Evolutionary conservation across 2,113 vertebrate genomes (phyloP).

Genomic region (Carassius auratus): DNA sequence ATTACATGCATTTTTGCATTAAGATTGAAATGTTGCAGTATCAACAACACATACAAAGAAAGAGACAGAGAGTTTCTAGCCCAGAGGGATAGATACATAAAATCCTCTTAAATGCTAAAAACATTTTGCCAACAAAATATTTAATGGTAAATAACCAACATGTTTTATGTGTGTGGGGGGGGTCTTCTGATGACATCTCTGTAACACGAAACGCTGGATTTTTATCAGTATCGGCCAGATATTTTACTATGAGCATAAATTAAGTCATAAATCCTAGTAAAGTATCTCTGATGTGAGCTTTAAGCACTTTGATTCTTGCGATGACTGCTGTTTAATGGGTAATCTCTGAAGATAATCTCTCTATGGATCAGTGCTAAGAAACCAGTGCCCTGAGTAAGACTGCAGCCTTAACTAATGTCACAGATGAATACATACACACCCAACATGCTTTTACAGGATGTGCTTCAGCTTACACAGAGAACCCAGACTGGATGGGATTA

Average conservation of each 20-base stretch:
- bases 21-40: constrained; percentile 56
- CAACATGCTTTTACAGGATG: constrained; percentile 27
- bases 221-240: constrained; percentile 76
- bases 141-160: constrained; percentile 72
- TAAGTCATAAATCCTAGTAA: constrained; percentile 79
- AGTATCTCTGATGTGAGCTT: constrained; percentile 75
- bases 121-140: constrained; percentile 71
- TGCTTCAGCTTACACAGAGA: not conserved
- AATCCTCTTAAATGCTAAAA: constrained; percentile 77
- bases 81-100: constrained; percentile 54
- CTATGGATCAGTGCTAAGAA: constrained; percentile 76
- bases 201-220: constrained; percentile 74
- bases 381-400: constrained; percentile 70
- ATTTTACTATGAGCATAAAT: constrained; percentile 74
- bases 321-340: constrained; percentile 77
- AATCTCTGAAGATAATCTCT: constrained; percentile 79
- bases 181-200: constrained; percentile 69
- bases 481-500: not conserved
- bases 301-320: constrained; percentile 72
- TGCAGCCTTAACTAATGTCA: constrained; percentile 76
- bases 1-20: not conserved
- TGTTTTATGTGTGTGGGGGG: not conserved
- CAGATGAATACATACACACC: constrained; percentile 72
- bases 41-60: constrained; percentile 50
- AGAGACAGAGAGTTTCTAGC: constrained; percentile 55